These are phyloP conservation scores for Oreochromis spilurus DNA, from an alignment of 2,113 vertebrate genomes.

Conservation along the genomic window DNA sequence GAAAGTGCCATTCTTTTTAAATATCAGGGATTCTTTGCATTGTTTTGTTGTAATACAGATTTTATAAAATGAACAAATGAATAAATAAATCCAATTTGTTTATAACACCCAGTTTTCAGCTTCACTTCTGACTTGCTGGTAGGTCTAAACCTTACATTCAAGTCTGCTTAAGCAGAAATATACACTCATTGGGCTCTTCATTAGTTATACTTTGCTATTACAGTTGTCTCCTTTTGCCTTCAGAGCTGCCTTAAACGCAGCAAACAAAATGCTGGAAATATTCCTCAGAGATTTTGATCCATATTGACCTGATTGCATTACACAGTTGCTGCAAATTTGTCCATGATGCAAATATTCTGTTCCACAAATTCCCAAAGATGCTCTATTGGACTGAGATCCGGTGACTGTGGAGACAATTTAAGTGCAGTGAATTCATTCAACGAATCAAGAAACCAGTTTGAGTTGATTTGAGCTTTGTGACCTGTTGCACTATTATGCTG, in stretches of 20 bases:
- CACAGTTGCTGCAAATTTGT: background rate
- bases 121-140: background rate
- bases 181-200: background rate
- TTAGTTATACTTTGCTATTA: background rate
- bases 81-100: constrained; percentile 25
- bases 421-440: background rate
- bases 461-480: background rate
- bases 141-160: background rate
- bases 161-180: background rate
- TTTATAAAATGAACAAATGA: constrained; percentile 28
- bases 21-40: constrained; percentile 21
- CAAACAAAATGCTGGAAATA: background rate
- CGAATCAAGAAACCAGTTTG: background rate
- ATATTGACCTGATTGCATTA: background rate
- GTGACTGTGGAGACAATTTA: background rate
- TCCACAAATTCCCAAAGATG: background rate
- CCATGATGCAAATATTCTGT: background rate
- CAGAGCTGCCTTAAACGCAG: background rate
- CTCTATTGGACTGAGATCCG: background rate
- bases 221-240: background rate
- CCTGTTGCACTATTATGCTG: background rate
- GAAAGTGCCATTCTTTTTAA: constrained; percentile 61
- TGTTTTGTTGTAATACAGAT: constrained; percentile 18
- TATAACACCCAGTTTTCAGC: background rate
- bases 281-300: background rate